Conservation (phyloP, 35 echinoderm and acorn worm species). For the Holothuria glaberrima region DNA sequence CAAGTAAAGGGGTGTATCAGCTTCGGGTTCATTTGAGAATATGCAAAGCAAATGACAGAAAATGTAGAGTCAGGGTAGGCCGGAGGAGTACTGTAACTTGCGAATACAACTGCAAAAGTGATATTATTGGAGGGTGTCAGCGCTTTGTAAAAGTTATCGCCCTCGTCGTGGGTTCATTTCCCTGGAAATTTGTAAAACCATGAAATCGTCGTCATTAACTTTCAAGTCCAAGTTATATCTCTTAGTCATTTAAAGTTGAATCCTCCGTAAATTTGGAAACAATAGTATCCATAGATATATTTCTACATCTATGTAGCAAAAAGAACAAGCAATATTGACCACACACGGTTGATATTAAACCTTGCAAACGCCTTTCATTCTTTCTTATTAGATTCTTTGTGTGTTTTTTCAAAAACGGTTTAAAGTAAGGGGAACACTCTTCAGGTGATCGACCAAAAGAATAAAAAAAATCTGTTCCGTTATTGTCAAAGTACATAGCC, state of each 20-base stretch:
- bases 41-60: background rate
- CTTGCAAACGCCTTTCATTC: constrained; percentile 18
- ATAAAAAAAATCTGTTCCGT: background rate
- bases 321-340: constrained; percentile 53
- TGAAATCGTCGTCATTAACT: constrained; percentile 22
- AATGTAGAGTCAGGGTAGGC: background rate
- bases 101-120: background rate
- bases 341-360: constrained; percentile 26
- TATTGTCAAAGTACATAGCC: background rate
- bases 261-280: constrained; percentile 24
- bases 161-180: background rate
- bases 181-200: constrained; percentile 9
- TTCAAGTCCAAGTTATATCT: constrained; percentile 22
- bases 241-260: constrained; percentile 16
- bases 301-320: constrained; percentile 51
- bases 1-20: constrained; percentile 20
- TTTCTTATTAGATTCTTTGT: background rate
- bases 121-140: background rate
- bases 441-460: background rate
- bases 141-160: background rate
- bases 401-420: background rate
- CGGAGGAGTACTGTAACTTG: background rate
- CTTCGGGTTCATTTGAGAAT: background rate
- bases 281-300: background rate
- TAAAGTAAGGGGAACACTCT: constrained; percentile 21